Evolutionary conservation across 2,888 invertebrate genomes (phyloP).

Genomic region (Rotaria socialis): DNA sequence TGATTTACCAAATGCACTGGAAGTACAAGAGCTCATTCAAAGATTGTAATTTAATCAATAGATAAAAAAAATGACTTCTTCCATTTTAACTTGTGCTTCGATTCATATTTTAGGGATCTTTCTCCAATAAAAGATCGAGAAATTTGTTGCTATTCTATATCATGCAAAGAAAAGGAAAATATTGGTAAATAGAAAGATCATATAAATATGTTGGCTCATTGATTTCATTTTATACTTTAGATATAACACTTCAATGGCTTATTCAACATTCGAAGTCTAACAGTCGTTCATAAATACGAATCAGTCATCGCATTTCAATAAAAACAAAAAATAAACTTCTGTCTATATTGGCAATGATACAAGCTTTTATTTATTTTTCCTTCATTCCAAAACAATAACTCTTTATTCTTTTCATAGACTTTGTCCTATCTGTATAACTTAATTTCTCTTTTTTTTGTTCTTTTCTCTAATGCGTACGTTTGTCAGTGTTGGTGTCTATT

Average conservation of each 20-base stretch:
- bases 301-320: not conserved
- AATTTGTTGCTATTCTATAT: constrained; percentile 99
- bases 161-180: constrained; percentile 99
- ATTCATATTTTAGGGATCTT: constrained; percentile 75
- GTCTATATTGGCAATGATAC: not conserved
- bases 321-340: not conserved
- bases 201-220: not conserved
- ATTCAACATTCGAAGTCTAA: constrained; percentile 79
- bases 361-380: not conserved
- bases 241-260: constrained; percentile 96
- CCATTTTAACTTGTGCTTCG: not conserved
- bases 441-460: not conserved
- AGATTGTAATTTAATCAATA: constrained; percentile 73
- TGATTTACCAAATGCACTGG: constrained; percentile 90
- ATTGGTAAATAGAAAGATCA: constrained; percentile 64
- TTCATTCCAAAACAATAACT: not conserved
- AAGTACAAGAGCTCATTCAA: constrained; percentile 97
- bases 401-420: not conserved
- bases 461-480: not conserved
- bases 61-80: not conserved
- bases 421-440: not conserved
- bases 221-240: constrained; percentile 60
- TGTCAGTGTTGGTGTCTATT: not conserved
- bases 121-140: constrained; percentile 97
- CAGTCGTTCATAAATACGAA: constrained; percentile 9